Evolutionary conservation across 2,888 invertebrate species (phyloP), one percentile per base, ranked within the genome.

Genomic region (Lampropteryx suffumata): DNA sequence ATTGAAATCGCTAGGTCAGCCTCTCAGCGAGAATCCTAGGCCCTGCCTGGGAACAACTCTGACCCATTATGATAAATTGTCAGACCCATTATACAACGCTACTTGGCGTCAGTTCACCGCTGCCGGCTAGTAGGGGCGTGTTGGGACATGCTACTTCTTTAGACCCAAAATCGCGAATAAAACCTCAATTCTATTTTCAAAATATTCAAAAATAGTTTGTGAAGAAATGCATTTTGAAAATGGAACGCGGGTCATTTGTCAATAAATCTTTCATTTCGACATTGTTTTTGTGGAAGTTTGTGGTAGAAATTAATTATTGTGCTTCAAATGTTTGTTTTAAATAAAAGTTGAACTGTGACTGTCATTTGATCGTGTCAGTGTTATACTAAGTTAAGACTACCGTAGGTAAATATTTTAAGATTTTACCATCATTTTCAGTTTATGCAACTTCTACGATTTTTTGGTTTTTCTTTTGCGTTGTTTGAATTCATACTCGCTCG

Each of bases 11-110:
- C 67, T 66, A 34, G 61, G 55, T 61, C 55, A 50, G 63, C 51
- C 76, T 77, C 82, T 76, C 72, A 69, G 77, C 79, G 77, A 58
- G 55, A 65, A 64, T 73, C 73, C 67, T 76, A 62, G 78, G 73
- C 70, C 70, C 76, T 72, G 62, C 72, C 81, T 76, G 78, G 78
- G 76, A 79, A 73, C 75, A 65, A 67, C 67, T 76, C 67, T 79
- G 82, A 79, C 81, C 83, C 82, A 75, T 68, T 80, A 78, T 79
- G 76, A 84, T 78, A 87, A 88, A 79, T 88, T 83, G 86, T 79
- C 72, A 75, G 76, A 73, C 79, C 79, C 76, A 87, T 87, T 88
- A 87, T 76, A 72, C 65, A 73, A 80, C 76, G 87, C 84, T 84
- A 82, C 76, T 74, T 73, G 66, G 73, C 76, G 76, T 81, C 85